Base-by-base conservation (phyloP, 2,888 invertebrate species). In the Calameuta filiformis region DNA sequence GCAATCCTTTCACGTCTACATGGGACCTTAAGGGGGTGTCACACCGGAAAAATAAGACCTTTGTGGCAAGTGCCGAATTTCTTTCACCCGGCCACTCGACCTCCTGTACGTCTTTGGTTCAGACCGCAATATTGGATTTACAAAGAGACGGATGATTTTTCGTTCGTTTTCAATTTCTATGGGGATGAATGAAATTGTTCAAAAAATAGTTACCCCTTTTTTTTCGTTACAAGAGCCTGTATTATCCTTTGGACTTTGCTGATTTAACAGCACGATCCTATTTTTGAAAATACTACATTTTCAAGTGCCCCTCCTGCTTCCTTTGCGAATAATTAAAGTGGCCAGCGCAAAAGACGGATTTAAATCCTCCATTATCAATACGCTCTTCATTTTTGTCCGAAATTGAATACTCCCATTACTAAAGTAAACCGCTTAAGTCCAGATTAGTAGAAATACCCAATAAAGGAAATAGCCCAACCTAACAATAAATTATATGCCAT, bases 41-140 rank as follows among this genome's bases (percentile, higher is more conserved):
- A 80, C 76, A 77, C 79, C 81, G 80, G 81, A 83, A 83, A 81
- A 83, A 82, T 56, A 75, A 79, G 76, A 77, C 79, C 82, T 82
- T 83, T 83, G 82, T 82, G 80, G 79, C 81, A 71, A 77, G 77
- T 74, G 77, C 75, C 75, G 77, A 77, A 74, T 75, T 77, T 75
- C 74, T 77, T 77, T 40, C 56, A 75, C 75, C 75, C 69, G 6
- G 23, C 40, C 40, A 69, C 37, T 68, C 33, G 75, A 75, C 71
- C 77, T 75, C 23, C 30, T 35, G 15, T 30, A 12, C 31, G 23
- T 69, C 15, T 23, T 56, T 56, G 56, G 56, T 23, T 56, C 56
- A 23, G 23, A 56, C 56, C 56, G 56, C 56, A 56, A 56, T 56
- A 56, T 56, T 56, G 56, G 23, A 2, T 56, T 56, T 23, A 56